Evolutionary conservation across 1,140 invertebrate genomes (phyloP), one percentile per base, ranked within the genome.

Genomic region (Caenorhabditis briggsae): DNA sequence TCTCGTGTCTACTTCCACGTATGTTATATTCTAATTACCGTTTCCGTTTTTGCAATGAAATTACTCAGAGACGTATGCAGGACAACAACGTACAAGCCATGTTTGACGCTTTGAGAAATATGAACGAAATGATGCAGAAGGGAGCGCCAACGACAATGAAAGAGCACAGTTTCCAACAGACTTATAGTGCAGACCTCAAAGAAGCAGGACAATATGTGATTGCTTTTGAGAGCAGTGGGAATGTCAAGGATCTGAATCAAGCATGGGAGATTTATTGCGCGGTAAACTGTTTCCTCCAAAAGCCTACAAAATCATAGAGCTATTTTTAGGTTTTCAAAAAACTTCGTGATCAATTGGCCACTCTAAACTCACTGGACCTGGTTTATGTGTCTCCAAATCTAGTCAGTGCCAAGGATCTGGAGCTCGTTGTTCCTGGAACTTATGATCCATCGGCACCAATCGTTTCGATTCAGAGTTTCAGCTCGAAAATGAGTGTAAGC

Each of bases 201-300:
- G 97, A 99, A 91, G 97, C 98, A 0, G 95, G 96, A 89, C 96
- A 98, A 90, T 98, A 96, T 96, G 99, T 97, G 92, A 95, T 92
- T 95, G 92, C 93, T 88, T 98, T 95, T 90, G 96, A 96, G 93
- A 94, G 95, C 20, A 96, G 96, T 0, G 95, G 95, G 5, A 96
- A 97, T 90, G 95, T 96, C 0, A 94, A 96, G 83, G 97, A 99
- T 90, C 93, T 99, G 33, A 98, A 97, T 91, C 96, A 97, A 92
- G 98, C 98, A 16, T 99, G 98, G 98, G 98, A 99, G 92, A 93
- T 98, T 0, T 99, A 99, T 93, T 99, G 99, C 93, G 84, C 83
- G 43, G 88, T n/a, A n/a, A n/a, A n/a, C n/a, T n/a, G n/a, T n/a
- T n/a, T n/a, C n/a, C n/a, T n/a, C n/a, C n/a, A n/a, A n/a, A n/a